phyloP scores from a whole-genome alignment of 2,113 vertebrate genomes.

The Ceuthmochares aereus region DNA sequence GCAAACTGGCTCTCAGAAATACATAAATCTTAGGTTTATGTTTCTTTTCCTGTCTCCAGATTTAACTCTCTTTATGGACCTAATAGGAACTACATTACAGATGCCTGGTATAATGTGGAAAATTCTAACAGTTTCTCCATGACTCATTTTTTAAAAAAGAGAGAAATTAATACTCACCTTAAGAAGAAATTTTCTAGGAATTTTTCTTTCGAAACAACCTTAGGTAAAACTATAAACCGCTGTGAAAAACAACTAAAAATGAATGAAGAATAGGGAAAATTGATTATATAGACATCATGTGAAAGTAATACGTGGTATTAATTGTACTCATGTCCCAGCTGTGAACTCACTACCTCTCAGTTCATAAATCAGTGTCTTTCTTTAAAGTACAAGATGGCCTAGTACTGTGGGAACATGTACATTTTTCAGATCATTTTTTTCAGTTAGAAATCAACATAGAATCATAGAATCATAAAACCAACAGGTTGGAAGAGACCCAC shows the following conservation, averaged over 20 bases:
- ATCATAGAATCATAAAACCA: too few species aligned
- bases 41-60: slow-evolving; percentile 32
- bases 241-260: neutral
- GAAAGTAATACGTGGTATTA: neutral
- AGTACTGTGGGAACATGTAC: too few species aligned
- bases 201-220: neutral
- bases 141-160: neutral
- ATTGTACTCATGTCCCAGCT: neutral
- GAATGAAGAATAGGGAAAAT: neutral
- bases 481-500: too few species aligned
- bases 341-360: neutral
- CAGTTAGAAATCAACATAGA: too few species aligned
- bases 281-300: neutral
- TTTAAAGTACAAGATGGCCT: neutral
- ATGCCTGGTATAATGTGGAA: neutral
- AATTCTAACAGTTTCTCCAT: neutral
- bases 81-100: neutral
- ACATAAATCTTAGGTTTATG: neutral
- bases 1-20: slow-evolving; percentile 49
- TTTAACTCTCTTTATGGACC: neutral
- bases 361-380: neutral
- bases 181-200: neutral
- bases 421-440: too few species aligned
- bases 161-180: neutral
- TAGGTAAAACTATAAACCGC: neutral